Conservation (phyloP, 2,888 invertebrate species). For the Ptilodon capucinus region DNA sequence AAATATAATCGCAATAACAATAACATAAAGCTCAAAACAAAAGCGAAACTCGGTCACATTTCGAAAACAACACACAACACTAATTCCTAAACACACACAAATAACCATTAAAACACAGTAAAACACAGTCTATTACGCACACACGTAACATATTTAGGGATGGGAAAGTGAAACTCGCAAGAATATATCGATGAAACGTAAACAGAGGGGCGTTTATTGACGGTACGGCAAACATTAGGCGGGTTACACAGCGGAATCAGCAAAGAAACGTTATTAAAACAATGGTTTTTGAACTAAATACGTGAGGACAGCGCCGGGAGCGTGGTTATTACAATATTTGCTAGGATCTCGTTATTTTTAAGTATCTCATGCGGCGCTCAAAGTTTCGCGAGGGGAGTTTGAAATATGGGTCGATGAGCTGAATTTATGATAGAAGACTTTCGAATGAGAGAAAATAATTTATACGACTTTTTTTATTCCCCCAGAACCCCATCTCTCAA, state of each 20-base stretch:
- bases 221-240: conserved; percentile 37
- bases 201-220: conserved; percentile 54
- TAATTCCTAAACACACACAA: conserved; percentile 51
- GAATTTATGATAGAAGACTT: conserved; percentile 38
- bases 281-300: conserved; percentile 58
- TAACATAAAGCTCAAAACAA: conserved; percentile 44
- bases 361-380: conserved; percentile 71
- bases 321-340: conserved; percentile 79
- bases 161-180: conserved; percentile 55
- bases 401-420: conserved; percentile 26
- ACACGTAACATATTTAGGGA: conserved; percentile 62
- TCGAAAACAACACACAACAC: conserved; percentile 50
- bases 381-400: conserved; percentile 47
- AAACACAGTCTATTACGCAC: conserved; percentile 55
- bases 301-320: conserved; percentile 37
- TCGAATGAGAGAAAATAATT: conserved; percentile 21
- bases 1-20: conserved; percentile 33
- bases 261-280: conserved; percentile 68
- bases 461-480: neutral
- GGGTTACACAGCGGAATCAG: conserved; percentile 47
- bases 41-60: conserved; percentile 33
- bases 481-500: no score
- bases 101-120: conserved; percentile 48
- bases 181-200: conserved; percentile 65
- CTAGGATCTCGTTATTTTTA: conserved; percentile 82